Conservation (phyloP, 2,797 vertebrate genomes). For the Amblyopsis hoosieri region DNA sequence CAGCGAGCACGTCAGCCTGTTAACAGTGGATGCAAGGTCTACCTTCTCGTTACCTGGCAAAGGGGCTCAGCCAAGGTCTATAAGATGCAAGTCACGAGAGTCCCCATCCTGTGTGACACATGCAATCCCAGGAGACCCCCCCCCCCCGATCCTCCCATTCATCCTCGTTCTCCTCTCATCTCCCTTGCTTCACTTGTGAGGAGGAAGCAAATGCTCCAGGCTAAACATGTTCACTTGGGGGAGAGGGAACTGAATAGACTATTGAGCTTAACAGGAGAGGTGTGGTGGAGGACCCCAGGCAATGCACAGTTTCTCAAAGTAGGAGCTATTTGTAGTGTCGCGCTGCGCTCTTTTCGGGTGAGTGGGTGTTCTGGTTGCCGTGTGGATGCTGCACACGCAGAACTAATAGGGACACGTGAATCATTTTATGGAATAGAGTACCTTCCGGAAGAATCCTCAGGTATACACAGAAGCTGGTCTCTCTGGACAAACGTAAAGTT, state of each 20-base stretch:
- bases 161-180: conserved; percentile 29
- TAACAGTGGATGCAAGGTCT: neutral
- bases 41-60: conserved; percentile 15
- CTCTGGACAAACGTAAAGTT: too few species aligned
- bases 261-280: conserved; percentile 70
- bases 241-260: conserved; percentile 61
- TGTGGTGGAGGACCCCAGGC: conserved; percentile 52
- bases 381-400: conserved; percentile 4
- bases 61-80: conserved; percentile 17
- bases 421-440: too few species aligned
- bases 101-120: conserved; percentile 38
- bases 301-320: conserved; percentile 38
- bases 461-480: too few species aligned
- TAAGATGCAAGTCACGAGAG: conserved; percentile 35
- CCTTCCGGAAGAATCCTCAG: too few species aligned
- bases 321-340: conserved; percentile 5
- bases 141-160: conserved; percentile 24
- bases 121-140: conserved; percentile 42
- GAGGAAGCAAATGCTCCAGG: conserved; percentile 59
- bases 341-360: neutral
- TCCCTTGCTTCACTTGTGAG: conserved; percentile 49
- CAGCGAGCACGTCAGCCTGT: neutral
- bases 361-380: conserved; percentile 3
- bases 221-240: conserved; percentile 65
- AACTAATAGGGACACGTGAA: neutral